Percentiles rank a stretch among this genome's conserved stretches.
Evolutionary conservation across 2,888 invertebrate genomes (phyloP).

Genomic region (Pristionchus entomophagus): DNA sequence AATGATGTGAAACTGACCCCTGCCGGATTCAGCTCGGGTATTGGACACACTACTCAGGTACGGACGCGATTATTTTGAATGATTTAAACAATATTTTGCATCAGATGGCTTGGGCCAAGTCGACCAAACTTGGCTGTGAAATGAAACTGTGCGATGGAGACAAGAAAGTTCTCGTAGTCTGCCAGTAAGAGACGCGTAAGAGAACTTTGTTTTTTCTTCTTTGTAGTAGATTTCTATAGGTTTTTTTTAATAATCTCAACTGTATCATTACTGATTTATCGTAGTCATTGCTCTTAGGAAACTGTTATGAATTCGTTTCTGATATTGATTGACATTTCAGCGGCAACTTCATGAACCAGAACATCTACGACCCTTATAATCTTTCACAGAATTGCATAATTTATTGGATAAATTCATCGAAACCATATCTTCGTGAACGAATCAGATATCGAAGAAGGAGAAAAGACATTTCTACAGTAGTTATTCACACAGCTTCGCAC

Average conservation of each 20-base stretch:
- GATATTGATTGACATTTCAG: no score
- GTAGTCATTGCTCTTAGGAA: no score
- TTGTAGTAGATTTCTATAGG: no score
- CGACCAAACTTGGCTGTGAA: conserved; percentile 34
- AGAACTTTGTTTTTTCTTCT: no score
- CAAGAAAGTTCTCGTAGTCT: neutral
- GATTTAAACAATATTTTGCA: no score
- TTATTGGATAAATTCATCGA: neutral
- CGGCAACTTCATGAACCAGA: conserved; percentile 33
- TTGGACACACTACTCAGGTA: conserved; percentile 42
- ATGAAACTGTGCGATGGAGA: conserved; percentile 32
- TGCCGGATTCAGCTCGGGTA: neutral
- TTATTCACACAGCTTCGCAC: no score
- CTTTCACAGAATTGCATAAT: neutral
- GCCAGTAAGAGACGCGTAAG: conserved; percentile 32
- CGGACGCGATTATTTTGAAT: no score
- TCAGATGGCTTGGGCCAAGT: conserved; percentile 39
- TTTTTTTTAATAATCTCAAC: no score
- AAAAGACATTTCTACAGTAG: no score
- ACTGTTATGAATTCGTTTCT: no score
- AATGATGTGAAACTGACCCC: conserved; percentile 5
- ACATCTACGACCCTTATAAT: conserved; percentile 35
- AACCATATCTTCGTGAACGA: neutral
- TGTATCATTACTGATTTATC: no score
- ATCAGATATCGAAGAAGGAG: no score